phyloP scores from a whole-genome alignment of 2,888 invertebrate genomes.

The Trisateles emortualis region DNA sequence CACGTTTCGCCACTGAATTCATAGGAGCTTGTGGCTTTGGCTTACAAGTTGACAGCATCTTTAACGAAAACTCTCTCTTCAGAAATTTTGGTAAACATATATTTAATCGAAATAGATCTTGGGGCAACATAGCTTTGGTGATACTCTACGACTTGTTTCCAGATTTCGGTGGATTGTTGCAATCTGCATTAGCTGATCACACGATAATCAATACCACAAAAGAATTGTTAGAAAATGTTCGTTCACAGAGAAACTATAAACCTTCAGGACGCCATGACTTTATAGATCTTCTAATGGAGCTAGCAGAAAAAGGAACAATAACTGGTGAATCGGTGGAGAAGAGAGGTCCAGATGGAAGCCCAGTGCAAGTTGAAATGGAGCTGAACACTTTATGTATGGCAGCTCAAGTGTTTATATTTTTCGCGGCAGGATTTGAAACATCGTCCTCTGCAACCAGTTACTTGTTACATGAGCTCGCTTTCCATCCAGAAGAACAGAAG shows the following conservation, averaged over 20 bases:
- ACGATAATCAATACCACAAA: conserved; percentile 41
- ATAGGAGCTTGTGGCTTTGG: conserved; percentile 72
- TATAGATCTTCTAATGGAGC: conserved; percentile 62
- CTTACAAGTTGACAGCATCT: conserved; percentile 61
- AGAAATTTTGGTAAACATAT: conserved; percentile 56
- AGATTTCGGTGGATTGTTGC: conserved; percentile 45
- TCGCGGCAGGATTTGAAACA: conserved; percentile 80
- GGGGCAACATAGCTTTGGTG: conserved; percentile 37
- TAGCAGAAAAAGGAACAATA: conserved; percentile 62
- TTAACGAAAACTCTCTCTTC: conserved; percentile 60
- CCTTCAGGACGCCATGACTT: conserved; percentile 67
- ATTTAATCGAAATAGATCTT: conserved; percentile 47
- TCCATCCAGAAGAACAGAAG: conserved; percentile 67
- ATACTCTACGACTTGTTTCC: conserved; percentile 61
- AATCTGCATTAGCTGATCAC: conserved; percentile 28
- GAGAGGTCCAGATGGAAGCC: conserved; percentile 57
- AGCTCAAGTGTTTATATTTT: conserved; percentile 71
- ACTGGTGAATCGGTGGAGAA: conserved; percentile 66
- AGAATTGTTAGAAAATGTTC: conserved; percentile 56
- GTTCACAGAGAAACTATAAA: conserved; percentile 61
- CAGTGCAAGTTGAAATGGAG: conserved; percentile 59
- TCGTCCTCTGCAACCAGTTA: conserved; percentile 75
- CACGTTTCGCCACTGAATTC: conserved; percentile 68
- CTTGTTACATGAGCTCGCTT: conserved; percentile 71
- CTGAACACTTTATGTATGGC: conserved; percentile 57